Percentiles rank a stretch among this genome's conserved stretches.
These are phyloP conservation scores for Gisinianus flammeolus DNA, from an alignment of 2,888 invertebrate genomes.

Conservation along the genomic window DNA sequence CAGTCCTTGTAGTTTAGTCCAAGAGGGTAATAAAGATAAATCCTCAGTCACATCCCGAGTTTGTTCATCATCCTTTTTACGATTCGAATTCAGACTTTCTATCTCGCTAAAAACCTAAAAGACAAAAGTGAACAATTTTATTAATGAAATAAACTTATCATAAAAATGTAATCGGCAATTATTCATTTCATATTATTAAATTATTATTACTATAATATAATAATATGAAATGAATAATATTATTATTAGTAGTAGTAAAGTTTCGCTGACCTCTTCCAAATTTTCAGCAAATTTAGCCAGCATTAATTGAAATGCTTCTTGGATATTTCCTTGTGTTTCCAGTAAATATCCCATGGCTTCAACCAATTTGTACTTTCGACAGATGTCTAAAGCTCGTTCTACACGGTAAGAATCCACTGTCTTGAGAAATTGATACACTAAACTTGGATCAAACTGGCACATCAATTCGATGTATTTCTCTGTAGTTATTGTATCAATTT, in stretches of 20 bases:
- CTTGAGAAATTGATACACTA: constrained; percentile 67
- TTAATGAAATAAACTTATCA: background rate
- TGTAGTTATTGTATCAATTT: constrained; percentile 64
- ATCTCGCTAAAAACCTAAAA: constrained; percentile 46
- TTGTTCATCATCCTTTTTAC: background rate
- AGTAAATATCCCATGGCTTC: constrained; percentile 75
- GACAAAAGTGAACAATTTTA: background rate
- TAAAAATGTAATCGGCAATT: background rate
- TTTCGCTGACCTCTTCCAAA: constrained; percentile 21
- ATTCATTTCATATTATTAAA: background rate
- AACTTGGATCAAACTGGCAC: constrained; percentile 66
- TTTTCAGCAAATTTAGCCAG: constrained; percentile 56
- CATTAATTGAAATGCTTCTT: constrained; percentile 70
- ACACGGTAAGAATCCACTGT: constrained; percentile 68
- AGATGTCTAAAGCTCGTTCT: constrained; percentile 65
- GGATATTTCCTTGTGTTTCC: constrained; percentile 76
- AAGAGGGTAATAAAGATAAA: constrained; percentile 32
- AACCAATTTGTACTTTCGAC: constrained; percentile 68
- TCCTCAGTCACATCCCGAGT: background rate
- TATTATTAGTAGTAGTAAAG: too few species aligned
- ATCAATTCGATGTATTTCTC: constrained; percentile 71
- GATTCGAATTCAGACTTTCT: constrained; percentile 34
- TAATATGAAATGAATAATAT: too few species aligned
- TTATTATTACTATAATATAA: background rate
- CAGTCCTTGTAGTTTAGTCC: constrained; percentile 57